Conservation (phyloP, 2,888 invertebrate genomes). For the Drosophila limbata region DNA sequence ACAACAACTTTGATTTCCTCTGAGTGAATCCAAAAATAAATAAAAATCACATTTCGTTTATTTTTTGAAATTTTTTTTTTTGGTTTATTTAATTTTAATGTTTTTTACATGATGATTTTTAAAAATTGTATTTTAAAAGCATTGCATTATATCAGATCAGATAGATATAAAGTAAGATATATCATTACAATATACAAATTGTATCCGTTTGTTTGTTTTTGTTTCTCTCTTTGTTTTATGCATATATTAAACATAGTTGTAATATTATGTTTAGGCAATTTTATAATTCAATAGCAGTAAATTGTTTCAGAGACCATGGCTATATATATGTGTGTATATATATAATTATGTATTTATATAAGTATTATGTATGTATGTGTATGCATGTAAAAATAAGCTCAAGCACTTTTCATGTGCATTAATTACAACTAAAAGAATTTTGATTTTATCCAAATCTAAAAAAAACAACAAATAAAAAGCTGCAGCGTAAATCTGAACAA, state of each 20-base stretch:
- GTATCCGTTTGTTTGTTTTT: constrained; percentile 45
- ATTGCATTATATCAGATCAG: constrained; percentile 77
- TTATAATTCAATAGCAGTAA: constrained; percentile 79
- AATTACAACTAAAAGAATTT: constrained; percentile 48
- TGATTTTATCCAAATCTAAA: constrained; percentile 36
- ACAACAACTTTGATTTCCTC: constrained; percentile 11
- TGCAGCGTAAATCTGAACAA: constrained; percentile 64
- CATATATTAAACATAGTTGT: constrained; percentile 71
- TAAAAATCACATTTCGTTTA: neutral
- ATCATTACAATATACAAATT: constrained; percentile 77
- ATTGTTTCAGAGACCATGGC: constrained; percentile 81
- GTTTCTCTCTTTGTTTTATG: constrained; percentile 48
- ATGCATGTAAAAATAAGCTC: constrained; percentile 56
- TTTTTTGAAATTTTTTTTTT: constrained; percentile 47
- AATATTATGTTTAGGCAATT: constrained; percentile 79
- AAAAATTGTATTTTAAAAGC: constrained; percentile 83
- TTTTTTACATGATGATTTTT: constrained; percentile 77
- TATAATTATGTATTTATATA: constrained; percentile 53
- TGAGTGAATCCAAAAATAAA: neutral
- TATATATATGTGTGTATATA: constrained; percentile 71
- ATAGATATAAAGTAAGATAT: constrained; percentile 67
- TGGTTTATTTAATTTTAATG: constrained; percentile 74
- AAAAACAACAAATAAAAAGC: constrained; percentile 38
- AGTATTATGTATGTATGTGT: constrained; percentile 49
- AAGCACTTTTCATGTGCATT: constrained; percentile 47